Base-by-base conservation (phyloP, 2,113 vertebrate species). In the Todiramphus chloris region DNA sequence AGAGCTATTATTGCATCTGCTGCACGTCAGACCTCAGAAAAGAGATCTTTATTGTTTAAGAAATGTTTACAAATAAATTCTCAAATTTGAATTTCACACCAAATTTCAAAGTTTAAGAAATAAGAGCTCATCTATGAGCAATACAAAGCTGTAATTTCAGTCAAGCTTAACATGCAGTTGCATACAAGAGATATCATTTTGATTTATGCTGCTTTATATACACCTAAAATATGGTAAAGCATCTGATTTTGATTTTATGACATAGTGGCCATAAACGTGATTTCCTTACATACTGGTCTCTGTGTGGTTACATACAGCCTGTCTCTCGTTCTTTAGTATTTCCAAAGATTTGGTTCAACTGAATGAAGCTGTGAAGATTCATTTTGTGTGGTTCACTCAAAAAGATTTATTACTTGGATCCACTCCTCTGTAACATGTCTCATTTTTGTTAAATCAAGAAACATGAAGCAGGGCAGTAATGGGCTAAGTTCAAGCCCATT, bases 211-310 rank as follows among this genome's bases (percentile, higher is more conserved):
- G 3, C 4, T 81, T 80, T 25, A 27, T 39, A 20, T 21, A 19
- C 6, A 2, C 13, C 44, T n/a, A 51, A 75, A 68, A 31, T 19
- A 16, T 46, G 18, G 8, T 35, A 33, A 58, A 74, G 5, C 7
- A 19, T 15, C n/a, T 37, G 13, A 48, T 46, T 83, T 69, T 55
- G 25, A 50, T 62, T 68, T 60, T 76, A 28, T 35, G 30, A 11
- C 7, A 5, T 2, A 16, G 9, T 0, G 1, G 16, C 48, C 17
- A 13, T 53, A 30, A 43, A 39, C 9, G 25, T 39, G 39, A 6
- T 10, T 72, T 51, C 13, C 24, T 84, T 39, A 27, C 12, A 51
- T 2, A 10, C 11, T n/a, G 8, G 7, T 63, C 7, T 48, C 25
- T 41, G 39, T 59, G 27, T 33, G 24, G 30, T 66, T 81, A 3